phyloP scores from a whole-genome alignment of 2,888 invertebrate genomes.

The Bellardia pandia region DNA sequence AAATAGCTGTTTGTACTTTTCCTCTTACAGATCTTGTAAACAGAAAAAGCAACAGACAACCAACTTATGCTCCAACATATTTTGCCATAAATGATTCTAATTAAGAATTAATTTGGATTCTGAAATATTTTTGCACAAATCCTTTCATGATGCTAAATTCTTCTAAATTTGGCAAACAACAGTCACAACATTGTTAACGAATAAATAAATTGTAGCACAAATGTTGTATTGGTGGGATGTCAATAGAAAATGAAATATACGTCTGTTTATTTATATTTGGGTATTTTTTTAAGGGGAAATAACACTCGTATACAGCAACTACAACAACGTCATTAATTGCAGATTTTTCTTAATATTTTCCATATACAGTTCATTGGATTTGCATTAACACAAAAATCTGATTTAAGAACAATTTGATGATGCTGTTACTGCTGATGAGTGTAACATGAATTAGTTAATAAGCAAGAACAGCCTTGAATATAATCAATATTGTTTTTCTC shows the following conservation, averaged over 20 bases:
- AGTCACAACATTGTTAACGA: no score
- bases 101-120: no score
- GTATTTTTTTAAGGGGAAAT: no score
- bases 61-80: no score
- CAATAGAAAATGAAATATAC: neutral
- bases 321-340: neutral
- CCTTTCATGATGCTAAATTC: no score
- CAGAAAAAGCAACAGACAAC: no score
- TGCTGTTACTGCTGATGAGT: neutral
- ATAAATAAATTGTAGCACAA: no score
- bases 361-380: slow-evolving; percentile 1
- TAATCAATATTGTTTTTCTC: slow-evolving; percentile 4
- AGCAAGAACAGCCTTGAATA: neutral
- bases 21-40: no score
- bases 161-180: no score
- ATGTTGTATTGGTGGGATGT: neutral
- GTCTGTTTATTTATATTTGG: neutral
- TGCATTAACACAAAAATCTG: slow-evolving; percentile 1
- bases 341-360: neutral
- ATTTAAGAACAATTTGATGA: slow-evolving; percentile 19
- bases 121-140: no score
- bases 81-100: no score
- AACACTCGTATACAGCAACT: neutral
- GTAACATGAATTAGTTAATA: neutral
- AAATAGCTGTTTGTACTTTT: no score